Evolutionary conservation across 1,140 invertebrate species (phyloP).

Genomic region (Lordiphosa clarofinis): DNA sequence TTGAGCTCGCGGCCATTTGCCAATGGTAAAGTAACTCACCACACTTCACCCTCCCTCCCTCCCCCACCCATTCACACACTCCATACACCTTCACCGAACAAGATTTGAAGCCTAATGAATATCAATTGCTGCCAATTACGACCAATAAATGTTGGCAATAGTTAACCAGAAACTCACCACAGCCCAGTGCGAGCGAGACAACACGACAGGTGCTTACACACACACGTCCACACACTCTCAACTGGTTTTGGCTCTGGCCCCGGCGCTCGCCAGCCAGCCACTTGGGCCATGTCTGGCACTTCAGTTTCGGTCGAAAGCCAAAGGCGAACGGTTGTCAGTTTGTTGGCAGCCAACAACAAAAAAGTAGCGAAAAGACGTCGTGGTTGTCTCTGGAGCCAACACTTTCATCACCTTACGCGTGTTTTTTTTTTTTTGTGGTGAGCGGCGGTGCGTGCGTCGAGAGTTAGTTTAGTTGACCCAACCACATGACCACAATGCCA

Average conservation of each 20-base stretch:
- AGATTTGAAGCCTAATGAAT: slow-evolving; percentile 77
- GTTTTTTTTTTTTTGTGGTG: too few species aligned
- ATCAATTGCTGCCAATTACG: slow-evolving; percentile 79
- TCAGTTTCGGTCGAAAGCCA: slow-evolving; percentile 75
- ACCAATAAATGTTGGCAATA: slow-evolving; percentile 78
- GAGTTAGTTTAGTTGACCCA: slow-evolving; percentile 19
- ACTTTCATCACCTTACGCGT: too few species aligned
- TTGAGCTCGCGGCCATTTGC: slow-evolving; percentile 35
- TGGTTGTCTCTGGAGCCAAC: too few species aligned
- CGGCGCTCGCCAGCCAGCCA: too few species aligned
- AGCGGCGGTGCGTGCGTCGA: slow-evolving; percentile 9
- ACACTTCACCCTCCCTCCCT: slow-evolving; percentile 4
- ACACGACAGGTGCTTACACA: slow-evolving; percentile 11
- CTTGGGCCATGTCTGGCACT: slow-evolving; percentile 13
- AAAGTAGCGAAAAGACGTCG: neutral
- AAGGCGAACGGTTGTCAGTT: slow-evolving; percentile 66
- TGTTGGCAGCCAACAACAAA: slow-evolving; percentile 19
- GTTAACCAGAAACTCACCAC: slow-evolving; percentile 12
- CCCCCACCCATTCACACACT: neutral
- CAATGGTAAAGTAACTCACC: slow-evolving; percentile 23
- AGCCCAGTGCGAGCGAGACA: slow-evolving; percentile 6
- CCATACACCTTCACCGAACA: neutral
- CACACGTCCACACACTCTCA: neutral
- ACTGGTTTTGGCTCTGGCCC: neutral
- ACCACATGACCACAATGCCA: slow-evolving; percentile 78